A percentile compares a stretch with the other conserved stretches of the same genome.
Conservation (phyloP, 2,113 vertebrate genomes). For the Gallinago jamesoni region DNA sequence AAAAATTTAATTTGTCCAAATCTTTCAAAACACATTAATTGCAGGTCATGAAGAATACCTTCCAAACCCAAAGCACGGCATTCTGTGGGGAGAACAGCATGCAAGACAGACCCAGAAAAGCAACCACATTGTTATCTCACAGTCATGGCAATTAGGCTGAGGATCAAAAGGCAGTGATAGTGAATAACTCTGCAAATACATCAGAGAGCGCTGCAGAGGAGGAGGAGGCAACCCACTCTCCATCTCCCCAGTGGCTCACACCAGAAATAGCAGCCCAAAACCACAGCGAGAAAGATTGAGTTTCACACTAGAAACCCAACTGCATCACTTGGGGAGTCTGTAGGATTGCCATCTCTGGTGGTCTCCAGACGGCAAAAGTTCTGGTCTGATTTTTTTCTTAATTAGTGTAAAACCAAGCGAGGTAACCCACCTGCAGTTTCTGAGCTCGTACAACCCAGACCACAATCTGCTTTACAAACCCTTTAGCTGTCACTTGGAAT, state of each 20-base stretch:
- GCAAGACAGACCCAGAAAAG: not conserved
- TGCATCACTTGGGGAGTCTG: accelerated
- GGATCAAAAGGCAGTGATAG: not conserved
- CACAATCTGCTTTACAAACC: not conserved
- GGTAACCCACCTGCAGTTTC: not conserved
- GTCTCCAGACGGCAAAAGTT: not conserved
- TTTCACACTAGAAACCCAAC: not conserved
- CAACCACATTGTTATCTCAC: not conserved
- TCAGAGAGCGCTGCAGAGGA: not conserved
- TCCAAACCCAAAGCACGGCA: not conserved
- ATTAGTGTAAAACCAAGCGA: accelerated
- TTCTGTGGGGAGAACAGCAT: not conserved
- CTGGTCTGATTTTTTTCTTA: too few relatives aligned
- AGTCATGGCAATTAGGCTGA: not conserved
- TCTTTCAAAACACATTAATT: not conserved
- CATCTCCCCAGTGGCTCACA: accelerated
- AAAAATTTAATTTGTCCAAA: not conserved
- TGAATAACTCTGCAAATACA: too few relatives aligned
- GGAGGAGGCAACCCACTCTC: not conserved
- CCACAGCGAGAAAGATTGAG: accelerated
- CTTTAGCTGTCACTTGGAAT: accelerated
- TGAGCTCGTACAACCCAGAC: not conserved
- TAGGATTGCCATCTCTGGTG: not conserved
- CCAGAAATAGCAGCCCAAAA: not conserved
- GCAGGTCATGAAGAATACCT: not conserved